Conservation (phyloP, 2,113 vertebrate species). For the Otis tarda region DNA sequence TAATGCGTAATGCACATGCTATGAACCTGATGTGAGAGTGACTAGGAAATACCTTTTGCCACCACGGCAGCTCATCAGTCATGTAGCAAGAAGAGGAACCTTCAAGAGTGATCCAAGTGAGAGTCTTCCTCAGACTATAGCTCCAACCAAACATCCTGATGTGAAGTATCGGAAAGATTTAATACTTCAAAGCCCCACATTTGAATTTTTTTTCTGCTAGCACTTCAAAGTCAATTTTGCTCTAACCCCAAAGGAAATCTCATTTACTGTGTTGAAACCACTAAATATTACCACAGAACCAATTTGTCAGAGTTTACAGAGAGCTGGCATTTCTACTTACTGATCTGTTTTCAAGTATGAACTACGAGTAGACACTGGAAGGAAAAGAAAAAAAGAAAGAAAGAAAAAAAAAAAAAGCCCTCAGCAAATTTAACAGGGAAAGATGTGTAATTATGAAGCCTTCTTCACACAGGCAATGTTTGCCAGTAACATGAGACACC, state of each 20-base stretch:
- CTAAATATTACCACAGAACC: background rate
- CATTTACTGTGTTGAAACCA: background rate
- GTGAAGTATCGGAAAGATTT: background rate
- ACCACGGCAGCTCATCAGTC: background rate
- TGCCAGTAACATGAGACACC: background rate
- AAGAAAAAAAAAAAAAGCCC: rapidly evolving
- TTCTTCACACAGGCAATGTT: background rate
- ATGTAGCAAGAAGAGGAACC: background rate
- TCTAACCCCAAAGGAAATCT: background rate
- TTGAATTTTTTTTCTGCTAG: background rate
- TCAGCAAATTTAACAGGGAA: background rate
- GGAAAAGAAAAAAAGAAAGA: background rate
- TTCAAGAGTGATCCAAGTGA: background rate
- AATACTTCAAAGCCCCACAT: background rate
- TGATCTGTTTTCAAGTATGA: background rate
- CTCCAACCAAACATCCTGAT: background rate
- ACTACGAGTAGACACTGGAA: background rate
- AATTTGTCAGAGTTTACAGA: background rate
- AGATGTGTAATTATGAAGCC: background rate
- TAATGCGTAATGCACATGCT: background rate
- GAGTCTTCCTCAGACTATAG: background rate
- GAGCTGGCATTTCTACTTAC: background rate
- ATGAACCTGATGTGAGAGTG: background rate
- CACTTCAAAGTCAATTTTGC: background rate
- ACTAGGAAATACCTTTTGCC: background rate